Evolutionary conservation across 2,888 invertebrate species (phyloP), one percentile per base, ranked within the genome.

Genomic region (Caenorhabditis sp.): DNA sequence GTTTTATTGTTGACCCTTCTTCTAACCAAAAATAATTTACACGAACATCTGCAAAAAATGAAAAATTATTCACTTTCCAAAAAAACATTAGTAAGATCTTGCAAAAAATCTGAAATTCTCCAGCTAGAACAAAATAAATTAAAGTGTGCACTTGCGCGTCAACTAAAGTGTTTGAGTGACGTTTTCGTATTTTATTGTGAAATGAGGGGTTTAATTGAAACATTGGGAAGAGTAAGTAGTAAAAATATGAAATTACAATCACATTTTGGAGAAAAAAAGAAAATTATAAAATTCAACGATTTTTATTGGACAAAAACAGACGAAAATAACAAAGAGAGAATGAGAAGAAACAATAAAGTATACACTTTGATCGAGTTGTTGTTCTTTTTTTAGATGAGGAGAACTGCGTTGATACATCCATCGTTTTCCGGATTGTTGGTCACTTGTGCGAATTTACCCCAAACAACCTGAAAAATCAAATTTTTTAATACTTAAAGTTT

Each of bases 341-440:
- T 24, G 57, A 57, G 21, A 58, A 36, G 26, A 51, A 21, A 31
- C 31, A 61, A 50, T 3, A 54, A 26, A 58, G 54, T 6, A 65
- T 31, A 26, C 21, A 43, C 12, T 43, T 23, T 37, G 21, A 23
- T 36, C 1, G 17, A 10, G 43, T 17, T 21, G 51, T 51, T 5
- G 19, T 17, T 6, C 14, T 17, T 12, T 43, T 43, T 10, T 49
- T 27, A 97, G 78, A 99, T 94, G 88, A 99, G 91, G 73, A 99
- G 91, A 72, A 99, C 94, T 88, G 97, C 97, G 91, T 99, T 99
- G 71, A 99, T 96, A 88, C 97, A 97, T 21, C 99, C 99, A 91
- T 99, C 99, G 90, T 99, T 99, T 89, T 99, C 99, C 0, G 99
- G 99, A 90, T 97, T 95, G 89, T 99, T 99, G 0, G 97, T 97